Evolutionary conservation across 2,113 vertebrate species (phyloP).

Genomic region (Paraplagusia blochii): DNA sequence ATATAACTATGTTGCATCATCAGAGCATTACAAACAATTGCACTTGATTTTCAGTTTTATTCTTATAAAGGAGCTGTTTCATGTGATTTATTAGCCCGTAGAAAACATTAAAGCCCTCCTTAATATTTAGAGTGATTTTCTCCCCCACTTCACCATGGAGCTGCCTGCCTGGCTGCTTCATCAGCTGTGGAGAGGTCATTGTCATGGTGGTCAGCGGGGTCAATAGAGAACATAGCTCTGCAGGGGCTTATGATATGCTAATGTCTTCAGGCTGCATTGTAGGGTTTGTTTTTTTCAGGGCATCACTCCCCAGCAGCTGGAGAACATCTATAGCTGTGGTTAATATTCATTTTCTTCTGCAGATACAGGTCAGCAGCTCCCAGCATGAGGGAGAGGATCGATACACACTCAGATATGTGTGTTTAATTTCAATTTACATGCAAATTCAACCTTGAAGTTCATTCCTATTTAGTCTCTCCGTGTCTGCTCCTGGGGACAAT

Average conservation of each 20-base stretch:
- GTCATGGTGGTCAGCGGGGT: background rate
- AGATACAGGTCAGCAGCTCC: constrained; percentile 7
- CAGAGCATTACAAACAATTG: no score
- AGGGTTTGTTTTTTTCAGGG: no score
- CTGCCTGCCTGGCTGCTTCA: background rate
- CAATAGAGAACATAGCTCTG: no score
- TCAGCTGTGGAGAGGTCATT: constrained; percentile 6
- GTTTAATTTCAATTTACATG: constrained; percentile 35
- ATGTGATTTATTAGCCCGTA: no score
- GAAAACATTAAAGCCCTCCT: no score
- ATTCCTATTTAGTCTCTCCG: constrained; percentile 1
- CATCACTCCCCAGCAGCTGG: background rate
- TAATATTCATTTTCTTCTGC: constrained; percentile 10
- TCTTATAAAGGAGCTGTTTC: no score
- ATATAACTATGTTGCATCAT: no score
- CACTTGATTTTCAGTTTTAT: no score
- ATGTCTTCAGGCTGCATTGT: no score
- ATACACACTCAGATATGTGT: constrained; percentile 15
- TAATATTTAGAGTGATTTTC: no score
- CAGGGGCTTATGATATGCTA: background rate
- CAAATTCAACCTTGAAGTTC: constrained; percentile 1
- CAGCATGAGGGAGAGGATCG: constrained; percentile 2
- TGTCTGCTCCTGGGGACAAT: constrained; percentile 22
- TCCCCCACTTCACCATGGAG: no score
- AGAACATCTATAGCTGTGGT: constrained; percentile 3